phyloP scores from a whole-genome alignment of 2,113 vertebrate genomes.

The Craseonycteris thonglongyai region DNA sequence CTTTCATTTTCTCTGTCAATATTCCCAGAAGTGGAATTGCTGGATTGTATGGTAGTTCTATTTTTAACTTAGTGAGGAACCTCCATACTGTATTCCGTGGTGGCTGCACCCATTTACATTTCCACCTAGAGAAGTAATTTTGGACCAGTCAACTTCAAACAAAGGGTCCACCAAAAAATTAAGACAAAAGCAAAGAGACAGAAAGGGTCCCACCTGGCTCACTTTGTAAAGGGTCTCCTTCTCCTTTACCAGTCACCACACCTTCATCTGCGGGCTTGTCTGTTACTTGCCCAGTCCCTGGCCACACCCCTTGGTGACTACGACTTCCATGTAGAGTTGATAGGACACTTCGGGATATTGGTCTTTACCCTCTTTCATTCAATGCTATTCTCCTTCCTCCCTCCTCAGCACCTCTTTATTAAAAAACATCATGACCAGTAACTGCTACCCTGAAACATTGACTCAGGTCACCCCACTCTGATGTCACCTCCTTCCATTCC shows the following conservation, averaged over 20 bases:
- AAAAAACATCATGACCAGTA: neutral
- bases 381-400: rapidly evolving
- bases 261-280: neutral
- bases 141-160: neutral
- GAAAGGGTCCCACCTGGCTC: neutral
- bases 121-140: neutral
- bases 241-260: neutral
- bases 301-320: no score
- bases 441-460: no score
- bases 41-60: neutral
- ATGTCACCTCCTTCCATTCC: neutral
- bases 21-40: no score
- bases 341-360: no score
- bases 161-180: neutral
- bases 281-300: neutral
- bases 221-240: neutral
- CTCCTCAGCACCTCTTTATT: neutral
- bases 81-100: neutral
- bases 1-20: neutral
- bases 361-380: neutral
- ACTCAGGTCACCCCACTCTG: neutral
- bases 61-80: neutral
- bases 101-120: neutral
- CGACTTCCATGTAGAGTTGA: neutral
- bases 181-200: neutral